Percentiles rank a stretch among this genome's conserved stretches.
phyloP scores from a whole-genome alignment of 1,140 invertebrate species.

The Heliothis subflexa region DNA sequence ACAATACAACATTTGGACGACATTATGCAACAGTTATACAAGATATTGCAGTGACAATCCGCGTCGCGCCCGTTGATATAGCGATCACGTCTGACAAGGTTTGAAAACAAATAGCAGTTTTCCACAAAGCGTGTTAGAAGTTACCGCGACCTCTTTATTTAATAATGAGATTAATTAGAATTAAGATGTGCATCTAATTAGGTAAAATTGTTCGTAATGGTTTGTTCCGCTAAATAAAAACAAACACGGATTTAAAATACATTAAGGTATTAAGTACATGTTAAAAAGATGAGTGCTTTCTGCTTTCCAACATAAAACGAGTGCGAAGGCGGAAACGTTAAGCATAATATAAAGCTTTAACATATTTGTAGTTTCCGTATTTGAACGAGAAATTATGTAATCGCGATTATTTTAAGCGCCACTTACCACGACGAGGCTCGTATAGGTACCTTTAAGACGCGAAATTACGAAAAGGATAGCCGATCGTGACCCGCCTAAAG shows the following conservation, averaged over 20 bases:
- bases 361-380: slow-evolving; percentile 14
- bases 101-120: not conserved
- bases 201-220: too few relatives aligned
- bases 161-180: too few relatives aligned
- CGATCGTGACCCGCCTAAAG: slow-evolving; percentile 29
- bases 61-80: not conserved
- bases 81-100: not conserved
- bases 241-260: too few relatives aligned
- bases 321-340: not conserved
- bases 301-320: not conserved
- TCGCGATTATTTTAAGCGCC: slow-evolving; percentile 5
- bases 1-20: slow-evolving; percentile 56
- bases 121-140: not conserved
- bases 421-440: not conserved
- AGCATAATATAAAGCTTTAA: not conserved
- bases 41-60: slow-evolving; percentile 25
- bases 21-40: slow-evolving; percentile 60
- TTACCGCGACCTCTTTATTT: not conserved
- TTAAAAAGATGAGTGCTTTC: too few relatives aligned
- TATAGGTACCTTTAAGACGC: slow-evolving; percentile 16
- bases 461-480: slow-evolving; percentile 21
- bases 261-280: too few relatives aligned
- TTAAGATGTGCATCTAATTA: too few relatives aligned
- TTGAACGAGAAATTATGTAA: slow-evolving; percentile 21
- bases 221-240: too few relatives aligned